phyloP scores from a whole-genome alignment of 2,888 invertebrate species.

The Rhamphomyia laevipes region DNA sequence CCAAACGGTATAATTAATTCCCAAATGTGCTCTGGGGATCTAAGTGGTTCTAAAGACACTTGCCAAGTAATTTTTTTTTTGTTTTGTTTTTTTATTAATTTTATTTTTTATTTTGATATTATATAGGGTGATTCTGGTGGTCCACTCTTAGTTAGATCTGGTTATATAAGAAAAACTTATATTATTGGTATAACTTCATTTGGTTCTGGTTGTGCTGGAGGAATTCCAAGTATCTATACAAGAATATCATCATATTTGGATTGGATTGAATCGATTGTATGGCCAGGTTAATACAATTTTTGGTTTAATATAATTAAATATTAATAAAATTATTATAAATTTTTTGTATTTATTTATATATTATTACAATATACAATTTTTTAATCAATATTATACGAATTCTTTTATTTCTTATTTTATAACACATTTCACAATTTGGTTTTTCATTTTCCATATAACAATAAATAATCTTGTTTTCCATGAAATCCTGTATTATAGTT shows the following conservation, averaged over 20 bases:
- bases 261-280: conserved; percentile 3
- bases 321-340: too few species aligned
- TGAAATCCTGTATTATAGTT: too few species aligned
- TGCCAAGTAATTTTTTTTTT: conserved; percentile 5
- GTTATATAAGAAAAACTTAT: neutral
- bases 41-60: conserved; percentile 4
- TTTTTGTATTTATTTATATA: too few species aligned
- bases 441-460: too few species aligned
- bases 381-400: too few species aligned
- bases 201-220: conserved; percentile 1
- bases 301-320: too few species aligned
- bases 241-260: neutral
- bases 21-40: conserved; percentile 3
- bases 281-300: too few species aligned
- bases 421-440: too few species aligned
- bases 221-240: conserved; percentile 4
- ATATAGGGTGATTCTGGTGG: conserved; percentile 1
- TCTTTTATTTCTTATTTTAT: too few species aligned
- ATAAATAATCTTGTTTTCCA: too few species aligned
- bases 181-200: conserved; percentile 4
- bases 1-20: conserved; percentile 1
- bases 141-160: neutral
- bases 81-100: too few species aligned
- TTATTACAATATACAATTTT: too few species aligned
- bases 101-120: neutral